Percentiles rank a stretch among this genome's conserved stretches.
Conservation (phyloP, 2,888 invertebrate genomes). For the Dromius quadrimaculatus region DNA sequence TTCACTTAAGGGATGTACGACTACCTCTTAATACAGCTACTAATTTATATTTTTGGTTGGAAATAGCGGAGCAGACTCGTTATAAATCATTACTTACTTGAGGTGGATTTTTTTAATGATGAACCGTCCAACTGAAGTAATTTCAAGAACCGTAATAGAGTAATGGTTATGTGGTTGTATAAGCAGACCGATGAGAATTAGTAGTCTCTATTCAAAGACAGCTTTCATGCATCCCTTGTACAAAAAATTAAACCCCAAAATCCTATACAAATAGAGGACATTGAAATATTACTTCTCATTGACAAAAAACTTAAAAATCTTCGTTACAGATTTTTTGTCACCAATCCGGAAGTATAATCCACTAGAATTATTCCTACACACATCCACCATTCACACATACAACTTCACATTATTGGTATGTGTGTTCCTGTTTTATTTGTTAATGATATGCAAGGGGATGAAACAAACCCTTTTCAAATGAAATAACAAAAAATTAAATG, state of each 20-base stretch:
- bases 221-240: neutral
- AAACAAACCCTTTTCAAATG: slow-evolving; percentile 62
- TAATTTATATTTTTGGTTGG: too few relatives aligned
- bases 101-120: too few relatives aligned
- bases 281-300: slow-evolving; percentile 40
- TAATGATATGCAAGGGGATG: slow-evolving; percentile 64
- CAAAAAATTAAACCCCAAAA: slow-evolving; percentile 29
- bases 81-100: too few relatives aligned
- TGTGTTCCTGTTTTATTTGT: slow-evolving; percentile 10
- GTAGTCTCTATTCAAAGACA: slow-evolving; percentile 36
- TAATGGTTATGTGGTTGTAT: too few relatives aligned
- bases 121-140: too few relatives aligned
- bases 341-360: slow-evolving; percentile 39
- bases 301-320: slow-evolving; percentile 39
- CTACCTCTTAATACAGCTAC: too few relatives aligned
- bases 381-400: neutral
- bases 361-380: slow-evolving; percentile 17
- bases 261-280: slow-evolving; percentile 46
- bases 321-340: slow-evolving; percentile 38
- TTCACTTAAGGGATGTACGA: too few relatives aligned
- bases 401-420: slow-evolving; percentile 2
- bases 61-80: too few relatives aligned
- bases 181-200: slow-evolving; percentile 9
- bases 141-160: too few relatives aligned
- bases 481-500: slow-evolving; percentile 59